Evolutionary conservation across 2,113 vertebrate genomes (phyloP).

Genomic region (Boleophthalmus pectinirostris): DNA sequence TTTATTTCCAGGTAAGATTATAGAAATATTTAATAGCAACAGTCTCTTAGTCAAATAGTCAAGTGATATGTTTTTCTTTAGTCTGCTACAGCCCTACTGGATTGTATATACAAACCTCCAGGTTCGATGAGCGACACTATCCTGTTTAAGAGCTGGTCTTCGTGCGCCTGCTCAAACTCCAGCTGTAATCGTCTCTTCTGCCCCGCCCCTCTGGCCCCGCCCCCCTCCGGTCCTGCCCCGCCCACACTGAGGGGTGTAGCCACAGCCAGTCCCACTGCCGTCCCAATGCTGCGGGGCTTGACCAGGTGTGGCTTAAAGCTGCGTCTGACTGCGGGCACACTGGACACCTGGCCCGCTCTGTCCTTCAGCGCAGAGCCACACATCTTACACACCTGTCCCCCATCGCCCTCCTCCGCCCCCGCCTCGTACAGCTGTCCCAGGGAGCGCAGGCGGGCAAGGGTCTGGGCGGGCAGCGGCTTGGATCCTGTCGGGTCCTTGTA

Average conservation of each 20-base stretch:
- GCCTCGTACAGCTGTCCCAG: conserved; percentile 69
- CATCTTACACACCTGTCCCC: conserved; percentile 73
- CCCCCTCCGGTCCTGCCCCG: conserved; percentile 42
- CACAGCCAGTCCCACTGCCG: not conserved
- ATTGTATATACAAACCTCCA: conserved; percentile 53
- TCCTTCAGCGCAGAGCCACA: conserved; percentile 81
- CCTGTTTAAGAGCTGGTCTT: conserved; percentile 85
- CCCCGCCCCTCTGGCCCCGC: conserved; percentile 43
- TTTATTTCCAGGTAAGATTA: too few relatives aligned
- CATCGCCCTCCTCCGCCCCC: conserved; percentile 48
- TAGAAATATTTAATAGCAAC: too few relatives aligned
- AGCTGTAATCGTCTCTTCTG: conserved; percentile 82
- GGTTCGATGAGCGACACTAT: conserved; percentile 90
- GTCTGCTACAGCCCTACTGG: too few relatives aligned
- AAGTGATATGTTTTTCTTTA: too few relatives aligned
- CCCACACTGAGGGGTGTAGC: conserved; percentile 33
- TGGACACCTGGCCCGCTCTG: conserved; percentile 23
- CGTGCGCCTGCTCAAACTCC: conserved; percentile 84
- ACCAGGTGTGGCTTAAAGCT: conserved; percentile 52
- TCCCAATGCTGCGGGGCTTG: conserved; percentile 44
- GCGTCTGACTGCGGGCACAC: conserved; percentile 37
- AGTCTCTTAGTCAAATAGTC: too few relatives aligned
- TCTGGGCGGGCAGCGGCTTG: conserved; percentile 83
- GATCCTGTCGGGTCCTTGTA: conserved; percentile 89
- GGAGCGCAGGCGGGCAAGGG: conserved; percentile 81